Evolutionary conservation across 1,140 invertebrate genomes (phyloP), one percentile per base, ranked within the genome.

Genomic region (Pemphigus obesinymphae): DNA sequence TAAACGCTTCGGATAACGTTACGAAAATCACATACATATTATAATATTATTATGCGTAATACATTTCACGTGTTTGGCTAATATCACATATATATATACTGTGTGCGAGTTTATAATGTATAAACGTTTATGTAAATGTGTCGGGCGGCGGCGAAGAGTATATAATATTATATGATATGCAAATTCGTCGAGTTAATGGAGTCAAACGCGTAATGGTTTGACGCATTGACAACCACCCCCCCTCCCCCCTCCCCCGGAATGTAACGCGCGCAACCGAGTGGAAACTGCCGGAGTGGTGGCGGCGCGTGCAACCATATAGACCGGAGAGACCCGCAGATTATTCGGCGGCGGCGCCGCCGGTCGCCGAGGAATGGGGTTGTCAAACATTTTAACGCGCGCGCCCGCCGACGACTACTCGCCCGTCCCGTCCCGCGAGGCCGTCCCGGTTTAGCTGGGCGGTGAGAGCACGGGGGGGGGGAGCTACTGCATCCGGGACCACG

Each of bases 81-180:
- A 70, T 70, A 70, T 43, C 13, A 70, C 26, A 43, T 26, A 70
- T 26, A 26, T 17, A 15, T 70, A 23, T 68, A 37, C 31, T n/a
- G 31, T 15, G 61, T 13, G 43, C 43, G 43, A 5, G 43, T 10
- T 4, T 37, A 43, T 63, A 34, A 20, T 23, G 34, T 70, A 70
- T 70, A 70, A 70, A 70, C 68, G 40, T 70, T 70, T 70, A 70
- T 70, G 68, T 17, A 70, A 70, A 70, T 70, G 68, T 26, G 23
- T 70, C 68, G 40, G 68, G 68, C 15, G 68, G 40, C 40, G 66
- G 66, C 37, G n/a, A 43, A 70, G n/a, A n/a, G n/a, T n/a, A n/a
- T n/a, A n/a, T n/a, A n/a, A n/a, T n/a, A n/a, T n/a, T n/a, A n/a
- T n/a, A n/a, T n/a, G n/a, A 43, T 70, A 70, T 70, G 66, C 66